phyloP scores from a whole-genome alignment of 2,113 vertebrate genomes.

The Puma concolor region DNA sequence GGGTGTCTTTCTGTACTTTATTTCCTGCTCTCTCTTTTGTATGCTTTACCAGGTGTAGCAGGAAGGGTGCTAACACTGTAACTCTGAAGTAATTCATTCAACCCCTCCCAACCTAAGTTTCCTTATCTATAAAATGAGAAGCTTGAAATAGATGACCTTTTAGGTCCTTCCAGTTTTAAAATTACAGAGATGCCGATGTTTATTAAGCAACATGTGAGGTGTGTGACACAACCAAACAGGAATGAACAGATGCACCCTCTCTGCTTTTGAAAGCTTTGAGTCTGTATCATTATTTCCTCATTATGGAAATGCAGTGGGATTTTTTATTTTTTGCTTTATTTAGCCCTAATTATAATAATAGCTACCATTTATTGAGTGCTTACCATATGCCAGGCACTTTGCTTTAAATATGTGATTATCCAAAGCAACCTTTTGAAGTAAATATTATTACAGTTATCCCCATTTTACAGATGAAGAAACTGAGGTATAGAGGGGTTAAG shows the following conservation, averaged over 20 bases:
- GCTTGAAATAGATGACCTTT: constrained; percentile 15
- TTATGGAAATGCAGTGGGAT: neutral
- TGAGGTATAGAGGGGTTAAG: neutral
- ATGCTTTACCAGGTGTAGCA: neutral
- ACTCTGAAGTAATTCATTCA: neutral
- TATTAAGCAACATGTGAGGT: neutral
- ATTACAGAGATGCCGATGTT: constrained; percentile 3
- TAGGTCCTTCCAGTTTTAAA: constrained; percentile 42
- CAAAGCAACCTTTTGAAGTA: constrained; percentile 30
- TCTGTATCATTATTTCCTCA: constrained; percentile 50
- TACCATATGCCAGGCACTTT: neutral
- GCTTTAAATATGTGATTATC: constrained; percentile 34
- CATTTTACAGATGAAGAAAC: constrained; percentile 27
- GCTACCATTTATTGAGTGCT: neutral
- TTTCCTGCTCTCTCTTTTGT: neutral
- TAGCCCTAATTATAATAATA: constrained; percentile 4
- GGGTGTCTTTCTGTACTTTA: neutral
- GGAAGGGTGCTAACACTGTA: neutral
- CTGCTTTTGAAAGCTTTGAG: constrained; percentile 1
- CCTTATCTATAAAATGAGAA: constrained; percentile 42
- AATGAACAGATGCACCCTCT: neutral
- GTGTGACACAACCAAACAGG: neutral
- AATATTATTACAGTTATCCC: neutral
- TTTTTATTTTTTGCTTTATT: neutral
- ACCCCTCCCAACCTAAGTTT: neutral